phyloP scores from a whole-genome alignment of 2,888 invertebrate species.

The Euplexia lucipara region DNA sequence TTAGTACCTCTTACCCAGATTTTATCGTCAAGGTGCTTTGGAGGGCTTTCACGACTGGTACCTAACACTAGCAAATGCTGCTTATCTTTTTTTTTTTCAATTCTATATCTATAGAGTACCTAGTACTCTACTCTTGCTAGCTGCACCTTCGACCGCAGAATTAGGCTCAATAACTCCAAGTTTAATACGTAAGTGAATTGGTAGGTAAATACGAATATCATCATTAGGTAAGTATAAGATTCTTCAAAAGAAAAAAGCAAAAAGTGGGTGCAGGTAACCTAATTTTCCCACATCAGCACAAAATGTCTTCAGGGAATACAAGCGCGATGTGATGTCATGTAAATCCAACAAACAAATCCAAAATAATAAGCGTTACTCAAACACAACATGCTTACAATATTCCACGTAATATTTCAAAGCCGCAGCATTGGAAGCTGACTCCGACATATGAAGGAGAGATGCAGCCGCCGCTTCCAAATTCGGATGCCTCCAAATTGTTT shows the following conservation, averaged over 20 bases:
- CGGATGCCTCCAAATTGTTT: constrained; percentile 61
- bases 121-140: not conserved
- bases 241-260: not conserved
- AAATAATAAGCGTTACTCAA: constrained; percentile 24
- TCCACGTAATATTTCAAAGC: constrained; percentile 41
- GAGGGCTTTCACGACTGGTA: too few relatives aligned
- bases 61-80: too few relatives aligned
- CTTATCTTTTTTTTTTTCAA: too few relatives aligned
- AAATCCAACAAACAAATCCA: constrained; percentile 18
- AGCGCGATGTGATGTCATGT: not conserved
- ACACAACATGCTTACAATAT: constrained; percentile 34
- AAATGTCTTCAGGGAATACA: not conserved
- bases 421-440: constrained; percentile 34
- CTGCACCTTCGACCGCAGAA: not conserved
- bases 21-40: too few relatives aligned
- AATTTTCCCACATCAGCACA: not conserved
- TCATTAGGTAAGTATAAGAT: not conserved
- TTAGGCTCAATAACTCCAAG: not conserved
- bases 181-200: not conserved
- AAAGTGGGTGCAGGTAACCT: not conserved
- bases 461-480: constrained; percentile 51
- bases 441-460: constrained; percentile 51
- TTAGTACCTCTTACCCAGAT: too few relatives aligned
- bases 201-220: not conserved
- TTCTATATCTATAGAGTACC: too few relatives aligned